Evolutionary conservation across 2,113 vertebrate genomes (phyloP).

Genomic region (Zingel zingel): DNA sequence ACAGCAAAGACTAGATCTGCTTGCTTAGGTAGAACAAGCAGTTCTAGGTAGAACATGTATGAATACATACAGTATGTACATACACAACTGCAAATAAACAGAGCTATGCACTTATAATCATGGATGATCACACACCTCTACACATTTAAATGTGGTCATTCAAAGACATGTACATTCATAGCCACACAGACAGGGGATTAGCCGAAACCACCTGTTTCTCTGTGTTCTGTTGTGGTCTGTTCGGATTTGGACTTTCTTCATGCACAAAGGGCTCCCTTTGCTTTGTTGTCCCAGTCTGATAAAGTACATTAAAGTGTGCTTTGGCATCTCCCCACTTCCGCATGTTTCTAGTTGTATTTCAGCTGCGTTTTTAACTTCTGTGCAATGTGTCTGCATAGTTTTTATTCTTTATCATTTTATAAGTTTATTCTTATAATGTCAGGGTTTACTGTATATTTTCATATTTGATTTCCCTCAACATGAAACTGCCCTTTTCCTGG

Average conservation of each 20-base stretch:
- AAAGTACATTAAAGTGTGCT: constrained; percentile 22
- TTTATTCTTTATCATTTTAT: background rate
- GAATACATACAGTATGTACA: background rate
- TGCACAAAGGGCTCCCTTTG: constrained; percentile 20
- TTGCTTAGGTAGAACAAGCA: background rate
- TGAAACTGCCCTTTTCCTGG: background rate
- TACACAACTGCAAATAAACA: background rate
- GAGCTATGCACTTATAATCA: background rate
- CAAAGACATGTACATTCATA: background rate
- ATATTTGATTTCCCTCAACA: background rate
- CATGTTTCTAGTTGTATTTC: background rate
- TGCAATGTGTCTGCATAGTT: background rate
- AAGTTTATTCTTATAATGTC: background rate
- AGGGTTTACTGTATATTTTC: background rate
- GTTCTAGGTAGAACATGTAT: background rate
- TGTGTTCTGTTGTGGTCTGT: constrained; percentile 6
- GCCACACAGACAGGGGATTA: constrained; percentile 20
- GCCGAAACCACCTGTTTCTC: constrained; percentile 42
- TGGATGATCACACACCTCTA: background rate
- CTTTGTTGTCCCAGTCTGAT: constrained; percentile 43
- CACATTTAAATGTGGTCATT: background rate
- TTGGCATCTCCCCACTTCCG: constrained; percentile 11
- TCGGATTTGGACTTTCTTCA: constrained; percentile 24
- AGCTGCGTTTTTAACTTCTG: constrained; percentile 6
- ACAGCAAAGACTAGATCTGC: constrained; percentile 8